These are phyloP conservation scores for Alcis repandata DNA, from an alignment of 2,888 invertebrate species.

Conservation along the genomic window DNA sequence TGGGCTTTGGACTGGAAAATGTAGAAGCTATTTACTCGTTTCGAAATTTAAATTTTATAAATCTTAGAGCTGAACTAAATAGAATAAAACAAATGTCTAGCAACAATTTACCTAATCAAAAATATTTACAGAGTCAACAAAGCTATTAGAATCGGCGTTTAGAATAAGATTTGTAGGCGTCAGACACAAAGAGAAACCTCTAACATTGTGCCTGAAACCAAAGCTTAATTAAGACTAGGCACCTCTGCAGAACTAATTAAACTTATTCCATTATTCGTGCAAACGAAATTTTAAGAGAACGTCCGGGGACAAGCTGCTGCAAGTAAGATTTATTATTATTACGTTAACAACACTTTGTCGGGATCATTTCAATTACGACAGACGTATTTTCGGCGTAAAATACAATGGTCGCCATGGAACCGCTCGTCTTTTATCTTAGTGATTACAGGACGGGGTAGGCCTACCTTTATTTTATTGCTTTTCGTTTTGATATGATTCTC, in stretches of 20 bases:
- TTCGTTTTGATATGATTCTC: constrained; percentile 26
- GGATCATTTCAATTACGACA: constrained; percentile 46
- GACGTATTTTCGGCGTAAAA: constrained; percentile 43
- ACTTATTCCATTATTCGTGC: constrained; percentile 80
- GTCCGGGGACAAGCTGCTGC: constrained; percentile 63
- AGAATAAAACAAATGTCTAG: not conserved
- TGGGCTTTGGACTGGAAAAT: not conserved
- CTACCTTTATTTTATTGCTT: constrained; percentile 32
- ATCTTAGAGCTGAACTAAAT: not conserved
- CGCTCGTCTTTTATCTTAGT: constrained; percentile 33
- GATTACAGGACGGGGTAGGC: constrained; percentile 24
- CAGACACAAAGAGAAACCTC: constrained; percentile 63
- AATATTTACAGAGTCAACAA: not conserved
- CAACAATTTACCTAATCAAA: not conserved
- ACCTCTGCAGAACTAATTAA: constrained; percentile 79
- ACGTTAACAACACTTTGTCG: constrained; percentile 52
- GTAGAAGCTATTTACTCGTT: not conserved
- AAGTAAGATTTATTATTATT: constrained; percentile 67
- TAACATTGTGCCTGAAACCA: constrained; percentile 67
- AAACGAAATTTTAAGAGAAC: constrained; percentile 74
- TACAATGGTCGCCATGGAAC: constrained; percentile 29
- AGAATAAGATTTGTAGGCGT: constrained; percentile 55
- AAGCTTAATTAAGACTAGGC: constrained; percentile 80
- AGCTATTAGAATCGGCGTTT: constrained; percentile 8
- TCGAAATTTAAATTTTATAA: not conserved